These are phyloP conservation scores for Drymodes brunneopygia DNA, from an alignment of 2,113 vertebrate genomes.

Conservation along the genomic window DNA sequence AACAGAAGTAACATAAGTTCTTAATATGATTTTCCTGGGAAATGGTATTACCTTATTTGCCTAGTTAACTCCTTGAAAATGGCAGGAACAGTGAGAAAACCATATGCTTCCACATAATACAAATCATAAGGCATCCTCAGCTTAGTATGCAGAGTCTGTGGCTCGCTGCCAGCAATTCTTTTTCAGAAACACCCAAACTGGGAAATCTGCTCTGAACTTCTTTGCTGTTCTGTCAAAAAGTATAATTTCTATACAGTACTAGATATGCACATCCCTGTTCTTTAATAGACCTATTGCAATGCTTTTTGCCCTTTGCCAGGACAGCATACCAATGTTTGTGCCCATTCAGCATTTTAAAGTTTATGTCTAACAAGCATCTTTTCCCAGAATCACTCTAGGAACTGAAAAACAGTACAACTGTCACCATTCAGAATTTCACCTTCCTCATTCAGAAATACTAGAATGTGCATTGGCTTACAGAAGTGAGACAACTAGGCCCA, in stretches of 20 bases:
- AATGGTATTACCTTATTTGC: neutral
- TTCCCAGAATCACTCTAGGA: neutral
- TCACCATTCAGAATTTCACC: neutral
- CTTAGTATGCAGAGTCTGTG: neutral
- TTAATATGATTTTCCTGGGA: neutral
- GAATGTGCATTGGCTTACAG: neutral
- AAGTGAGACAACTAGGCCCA: neutral
- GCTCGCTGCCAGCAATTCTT: neutral
- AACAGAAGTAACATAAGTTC: neutral
- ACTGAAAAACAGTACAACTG: neutral
- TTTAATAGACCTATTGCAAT: neutral
- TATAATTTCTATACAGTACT: neutral
- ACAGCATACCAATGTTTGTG: neutral
- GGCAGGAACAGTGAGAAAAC: neutral
- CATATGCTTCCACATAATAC: neutral
- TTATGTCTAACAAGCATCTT: neutral
- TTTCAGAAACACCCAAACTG: neutral
- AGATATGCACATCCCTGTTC: neutral
- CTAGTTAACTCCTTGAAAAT: neutral
- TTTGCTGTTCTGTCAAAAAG: neutral
- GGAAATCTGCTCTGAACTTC: neutral
- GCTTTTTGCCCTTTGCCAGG: neutral
- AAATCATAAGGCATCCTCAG: neutral
- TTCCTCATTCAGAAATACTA: neutral
- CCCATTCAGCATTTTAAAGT: neutral